A percentile compares a stretch with the other conserved stretches of the same genome.
These are phyloP conservation scores for Zaprionus lineosus DNA, from an alignment of 2,888 invertebrate species.

Conservation along the genomic window DNA sequence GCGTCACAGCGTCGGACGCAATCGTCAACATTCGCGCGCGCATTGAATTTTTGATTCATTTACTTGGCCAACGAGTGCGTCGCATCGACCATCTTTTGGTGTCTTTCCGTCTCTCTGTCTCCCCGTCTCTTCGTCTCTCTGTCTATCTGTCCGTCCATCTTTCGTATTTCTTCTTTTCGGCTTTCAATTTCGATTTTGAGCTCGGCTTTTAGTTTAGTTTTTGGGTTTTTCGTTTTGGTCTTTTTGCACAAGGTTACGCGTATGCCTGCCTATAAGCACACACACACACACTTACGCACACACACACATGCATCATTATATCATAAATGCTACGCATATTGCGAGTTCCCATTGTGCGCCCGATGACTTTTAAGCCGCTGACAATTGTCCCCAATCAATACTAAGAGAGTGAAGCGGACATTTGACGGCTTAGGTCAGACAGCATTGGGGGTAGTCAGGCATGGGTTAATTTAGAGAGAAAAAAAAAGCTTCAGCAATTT, in stretches of 20 bases:
- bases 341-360: constrained; percentile 25
- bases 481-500: neutral
- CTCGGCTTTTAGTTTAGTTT: constrained; percentile 27
- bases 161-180: neutral
- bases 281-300: neutral
- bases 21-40: constrained; percentile 53
- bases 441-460: constrained; percentile 34
- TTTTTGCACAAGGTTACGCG: constrained; percentile 73
- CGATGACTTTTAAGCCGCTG: constrained; percentile 40
- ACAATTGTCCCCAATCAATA: too few species aligned
- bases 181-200: constrained; percentile 33
- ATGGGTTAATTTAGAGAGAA: neutral
- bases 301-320: constrained; percentile 57
- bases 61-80: constrained; percentile 22
- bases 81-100: too few species aligned
- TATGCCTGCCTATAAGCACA: constrained; percentile 27
- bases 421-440: constrained; percentile 21
- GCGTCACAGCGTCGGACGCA: constrained; percentile 42
- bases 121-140: constrained; percentile 6
- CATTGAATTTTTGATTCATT: constrained; percentile 75
- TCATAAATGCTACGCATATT: constrained; percentile 49
- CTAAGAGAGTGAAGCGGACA: constrained; percentile 24
- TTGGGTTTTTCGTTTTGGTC: constrained; percentile 46
- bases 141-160: neutral
- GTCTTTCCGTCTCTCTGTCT: constrained; percentile 23